Base-by-base conservation (phyloP, 2,888 invertebrate species). In the Nemotelus nigrinus region DNA sequence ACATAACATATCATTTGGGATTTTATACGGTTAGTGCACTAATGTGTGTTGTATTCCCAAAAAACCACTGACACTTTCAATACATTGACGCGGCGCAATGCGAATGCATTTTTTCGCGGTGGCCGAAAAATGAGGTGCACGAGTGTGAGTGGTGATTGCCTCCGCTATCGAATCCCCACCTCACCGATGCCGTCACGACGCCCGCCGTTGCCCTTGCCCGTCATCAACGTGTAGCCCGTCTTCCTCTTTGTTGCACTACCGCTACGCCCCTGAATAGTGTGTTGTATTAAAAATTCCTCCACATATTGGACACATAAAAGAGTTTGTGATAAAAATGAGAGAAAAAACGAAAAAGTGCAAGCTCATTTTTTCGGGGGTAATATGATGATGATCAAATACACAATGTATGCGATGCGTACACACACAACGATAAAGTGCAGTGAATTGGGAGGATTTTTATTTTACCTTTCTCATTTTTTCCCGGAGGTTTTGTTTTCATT, bases 301-400 rank as follows among this genome's bases (percentile, higher is more conserved):
- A 57, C 74, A 74, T 74, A 74, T 63, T 74, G 60, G 74, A 50
- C 74, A 74, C 60, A 74, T 63, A 72, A 74, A 74, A 74, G 74
- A 74, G 74, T 74, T 74, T 74, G 74, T 45, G 74, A 74, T 74
- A 74, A 74, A 74, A 74, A 74, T 74, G 74, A 74, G 63, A 43
- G 63, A 74, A 74, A 74, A 72, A 58, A 45, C 58, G 60, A 72
- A 72, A 72, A 72, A 72, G 58, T 74, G 74, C 74, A 74, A 74
- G 74, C 74, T 74, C 74, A 74, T 74, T 74, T 74, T 74, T 74
- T 74, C 74, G 74, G 74, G 74, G 74, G 74, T 74, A 74, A 74
- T 74, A 74, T 60, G 74, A 74, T 25, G 25, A 25, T 74, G 74
- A 74, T 74, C 74, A 74, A 74, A 74, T 43, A 74, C 60, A 74